Base-by-base conservation (phyloP, 2,113 vertebrate genomes). In the Clupea harengus region DNA sequence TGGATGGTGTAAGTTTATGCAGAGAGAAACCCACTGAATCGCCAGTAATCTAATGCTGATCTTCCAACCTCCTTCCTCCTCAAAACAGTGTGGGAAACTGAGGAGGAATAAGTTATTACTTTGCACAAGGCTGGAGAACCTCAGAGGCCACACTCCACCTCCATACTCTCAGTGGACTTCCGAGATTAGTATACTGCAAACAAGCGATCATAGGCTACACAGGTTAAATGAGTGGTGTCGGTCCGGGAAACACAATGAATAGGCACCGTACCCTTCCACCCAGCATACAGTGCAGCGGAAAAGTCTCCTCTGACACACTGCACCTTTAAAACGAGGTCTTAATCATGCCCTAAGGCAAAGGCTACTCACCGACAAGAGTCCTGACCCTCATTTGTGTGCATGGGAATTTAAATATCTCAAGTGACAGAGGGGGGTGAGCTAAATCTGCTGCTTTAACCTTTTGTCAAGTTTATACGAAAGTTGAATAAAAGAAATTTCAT, bases 141-240 rank as follows among this genome's bases (percentile, higher is more conserved):
- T 83, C 84, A 15, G 75, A 87, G 67, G 84, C 45, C 52, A 75
- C 83, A 82, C 47, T 60, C 81, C 85, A 81, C 81, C 52, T 81
- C 82, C 45, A 28, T 46, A 15, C 10, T 39, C 86, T 87, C 75
- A 89, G 83, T 47, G 81, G 47, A 83, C 10, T 82, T 64, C 28
- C 49, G 10, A 39, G 87, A 83, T 86, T 83, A 85, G 86, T 78
- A 80, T 82, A 87, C 72, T 5, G 5, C 54, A 80, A 46, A 67
- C 10, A 45, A 81, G 60, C 45, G 10, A 39, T 45, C 45, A 67
- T 47, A 46, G 20, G 80, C 20, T 32, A 22, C 28, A 72, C 57
- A 60, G 80, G 83, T 45, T 81, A 7, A 78, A 39, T 67, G 39
- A 45, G 47, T 83, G 18, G 82, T 49, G n/a, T 52, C 20, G 52